Evolutionary conservation across 2,888 invertebrate genomes (phyloP), one percentile per base, ranked within the genome.

Genomic region (Tachina grossa): DNA sequence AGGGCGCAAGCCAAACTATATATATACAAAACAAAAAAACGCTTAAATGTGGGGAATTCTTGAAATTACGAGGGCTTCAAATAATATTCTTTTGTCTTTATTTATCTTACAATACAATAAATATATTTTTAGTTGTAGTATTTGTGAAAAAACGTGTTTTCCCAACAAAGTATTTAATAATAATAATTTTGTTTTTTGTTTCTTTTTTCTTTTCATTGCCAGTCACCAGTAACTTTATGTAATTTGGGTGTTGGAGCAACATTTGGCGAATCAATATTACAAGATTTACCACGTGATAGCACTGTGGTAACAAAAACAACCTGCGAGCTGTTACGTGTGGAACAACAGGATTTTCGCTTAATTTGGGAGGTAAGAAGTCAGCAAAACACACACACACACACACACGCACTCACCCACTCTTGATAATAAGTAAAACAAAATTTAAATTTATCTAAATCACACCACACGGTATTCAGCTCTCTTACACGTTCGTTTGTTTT

Each of bases 261-360:
- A 79, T 96, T 96, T 90, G 96, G 96, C 0, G 96, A 96, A 93
- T 95, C 95, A 76, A 95, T 96, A 89, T 93, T 96, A 88, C 95
- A 95, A 90, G 96, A 96, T 91, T 93, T 95, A 87, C 95, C 96
- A 11, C 93, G 96, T 87, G 95, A 95, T 89, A 95, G 95, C 88
- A 96, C 96, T 49, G 95, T 96, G 80, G 94, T 96, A 87, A 96
- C 96, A 66, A 94, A 95, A 90, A 96, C 96, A 87, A 95, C 95
- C 87, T 96, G 96, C 89, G 96, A 96, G 92, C 93, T 96, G 81
- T 94, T 96, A 49, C 93, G 96, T 82, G 95, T 96, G 72, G 96
- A 96, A 91, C 95, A 96, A 91, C 95, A 95, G 89, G 96, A 96
- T 93, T 96, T 96, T 93, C 95, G 95, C 89, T 94, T 95, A 87